A percentile compares a stretch with the other conserved stretches of the same genome.
These are phyloP conservation scores for Equus przewalskii DNA, from an alignment of 2,113 vertebrate genomes.

Conservation along the genomic window DNA sequence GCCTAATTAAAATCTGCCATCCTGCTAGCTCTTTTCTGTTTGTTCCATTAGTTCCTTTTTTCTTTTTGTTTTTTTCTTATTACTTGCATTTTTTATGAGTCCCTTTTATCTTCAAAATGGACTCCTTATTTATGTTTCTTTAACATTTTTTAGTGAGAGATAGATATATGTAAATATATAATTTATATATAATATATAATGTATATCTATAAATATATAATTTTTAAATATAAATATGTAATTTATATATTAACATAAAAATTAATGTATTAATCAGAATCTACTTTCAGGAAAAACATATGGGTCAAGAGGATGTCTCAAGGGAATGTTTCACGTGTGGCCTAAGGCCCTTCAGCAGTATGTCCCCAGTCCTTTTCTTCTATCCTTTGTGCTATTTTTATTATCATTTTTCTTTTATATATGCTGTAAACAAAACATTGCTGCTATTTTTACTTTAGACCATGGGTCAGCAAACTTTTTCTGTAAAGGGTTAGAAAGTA, in stretches of 20 bases:
- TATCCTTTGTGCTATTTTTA: not conserved
- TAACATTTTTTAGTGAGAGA: not conserved
- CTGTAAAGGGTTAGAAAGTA: not conserved
- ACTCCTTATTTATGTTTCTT: slow-evolving; percentile 1
- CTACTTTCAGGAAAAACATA: not conserved
- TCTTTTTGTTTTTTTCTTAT: not conserved
- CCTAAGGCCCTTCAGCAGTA: not conserved
- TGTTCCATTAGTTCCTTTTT: not conserved
- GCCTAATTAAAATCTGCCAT: not conserved
- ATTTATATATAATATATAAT: no score
- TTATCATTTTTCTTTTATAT: not conserved
- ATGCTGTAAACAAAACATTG: not conserved
- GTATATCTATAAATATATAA: no score
- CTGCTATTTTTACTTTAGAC: not conserved
- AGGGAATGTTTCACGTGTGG: not conserved
- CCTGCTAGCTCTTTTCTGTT: not conserved
- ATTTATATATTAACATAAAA: no score
- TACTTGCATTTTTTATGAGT: not conserved
- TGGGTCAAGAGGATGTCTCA: no score
- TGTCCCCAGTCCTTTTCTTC: not conserved
- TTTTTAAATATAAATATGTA: no score
- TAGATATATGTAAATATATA: not conserved
- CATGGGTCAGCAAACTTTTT: not conserved
- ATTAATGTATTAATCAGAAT: not conserved
- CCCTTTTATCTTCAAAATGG: not conserved